phyloP scores from a whole-genome alignment of 1,140 invertebrate species.

The Euwallacea similis region DNA sequence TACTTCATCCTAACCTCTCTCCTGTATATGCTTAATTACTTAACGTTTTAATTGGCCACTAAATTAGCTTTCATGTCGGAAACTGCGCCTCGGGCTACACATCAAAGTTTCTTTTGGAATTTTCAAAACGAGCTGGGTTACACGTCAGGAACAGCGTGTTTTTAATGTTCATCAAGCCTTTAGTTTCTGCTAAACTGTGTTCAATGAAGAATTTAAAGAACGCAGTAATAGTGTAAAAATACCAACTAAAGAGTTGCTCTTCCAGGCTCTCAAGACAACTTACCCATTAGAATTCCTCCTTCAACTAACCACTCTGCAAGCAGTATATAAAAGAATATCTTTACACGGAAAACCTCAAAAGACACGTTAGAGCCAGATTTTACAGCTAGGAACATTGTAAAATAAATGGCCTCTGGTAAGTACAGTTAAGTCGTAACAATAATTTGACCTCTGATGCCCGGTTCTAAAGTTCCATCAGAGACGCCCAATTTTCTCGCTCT shows the following conservation, averaged over 20 bases:
- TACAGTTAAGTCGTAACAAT: slow-evolving; percentile 25
- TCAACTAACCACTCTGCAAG: too few relatives aligned
- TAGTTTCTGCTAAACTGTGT: too few relatives aligned
- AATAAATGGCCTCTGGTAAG: slow-evolving; percentile 16
- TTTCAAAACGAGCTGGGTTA: slow-evolving; percentile 6
- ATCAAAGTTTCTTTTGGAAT: slow-evolving; percentile 28
- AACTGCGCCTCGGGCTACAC: slow-evolving; percentile 21
- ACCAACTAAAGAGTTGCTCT: too few relatives aligned
- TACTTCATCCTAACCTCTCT: slow-evolving; percentile 10
- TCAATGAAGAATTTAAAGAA: too few relatives aligned
- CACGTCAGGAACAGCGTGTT: slow-evolving; percentile 27
- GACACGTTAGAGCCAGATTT: slow-evolving; percentile 14
- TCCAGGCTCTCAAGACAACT: too few relatives aligned
- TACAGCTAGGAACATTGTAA: slow-evolving; percentile 9
- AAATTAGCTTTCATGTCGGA: slow-evolving; percentile 29
- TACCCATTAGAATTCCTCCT: too few relatives aligned
- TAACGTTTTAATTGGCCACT: slow-evolving; percentile 22
- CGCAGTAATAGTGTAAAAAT: too few relatives aligned
- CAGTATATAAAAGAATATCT: too few relatives aligned
- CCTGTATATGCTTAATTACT: slow-evolving; percentile 25
- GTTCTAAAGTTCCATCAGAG: slow-evolving; percentile 18
- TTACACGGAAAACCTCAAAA: slow-evolving; percentile 4
- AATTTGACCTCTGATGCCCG: slow-evolving; percentile 21
- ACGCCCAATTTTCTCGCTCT: background rate
- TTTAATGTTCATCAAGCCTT: background rate